Conservation (phyloP, 2,888 invertebrate genomes). For the Geophilus truncorum region DNA sequence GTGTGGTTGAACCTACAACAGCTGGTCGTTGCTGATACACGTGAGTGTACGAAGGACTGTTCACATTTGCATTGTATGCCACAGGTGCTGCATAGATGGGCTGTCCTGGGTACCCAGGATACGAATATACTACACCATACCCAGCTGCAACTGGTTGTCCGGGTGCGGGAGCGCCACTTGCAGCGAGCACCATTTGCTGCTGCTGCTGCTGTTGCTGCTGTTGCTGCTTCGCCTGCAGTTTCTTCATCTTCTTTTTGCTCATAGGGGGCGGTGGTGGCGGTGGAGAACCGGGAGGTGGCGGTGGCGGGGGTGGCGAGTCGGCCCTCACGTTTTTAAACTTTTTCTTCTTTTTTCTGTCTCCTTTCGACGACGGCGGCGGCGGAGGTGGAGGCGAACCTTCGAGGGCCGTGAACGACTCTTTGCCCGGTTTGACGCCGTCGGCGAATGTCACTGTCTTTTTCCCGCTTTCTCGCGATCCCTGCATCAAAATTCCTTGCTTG, state of each 20-base stretch:
- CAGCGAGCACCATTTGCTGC: slow-evolving; percentile 16
- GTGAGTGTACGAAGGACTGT: slow-evolving; percentile 19
- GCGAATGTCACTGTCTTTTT: slow-evolving; percentile 41
- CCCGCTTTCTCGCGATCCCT: slow-evolving; percentile 36
- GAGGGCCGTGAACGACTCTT: slow-evolving; percentile 35
- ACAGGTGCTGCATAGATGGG: slow-evolving; percentile 36
- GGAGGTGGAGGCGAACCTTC: slow-evolving; percentile 35
- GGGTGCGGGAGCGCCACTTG: background rate
- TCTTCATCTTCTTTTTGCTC: slow-evolving; percentile 33
- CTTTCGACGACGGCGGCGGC: background rate
- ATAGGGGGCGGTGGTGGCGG: slow-evolving; percentile 39
- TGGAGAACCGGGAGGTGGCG: slow-evolving; percentile 35
- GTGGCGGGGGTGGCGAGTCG: slow-evolving; percentile 36
- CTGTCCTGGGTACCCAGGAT: slow-evolving; percentile 37
- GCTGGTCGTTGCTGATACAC: slow-evolving; percentile 36
- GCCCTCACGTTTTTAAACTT: background rate
- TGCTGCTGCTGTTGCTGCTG: slow-evolving; percentile 32
- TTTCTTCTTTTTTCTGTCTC: slow-evolving; percentile 29
- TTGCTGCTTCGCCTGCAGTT: slow-evolving; percentile 23
- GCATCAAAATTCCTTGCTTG: slow-evolving; percentile 39
- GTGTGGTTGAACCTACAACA: background rate
- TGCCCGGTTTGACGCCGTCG: slow-evolving; percentile 40
- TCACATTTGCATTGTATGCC: slow-evolving; percentile 17
- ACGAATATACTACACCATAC: slow-evolving; percentile 37
- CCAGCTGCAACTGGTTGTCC: slow-evolving; percentile 32